Base-by-base conservation (phyloP, 1,140 invertebrate genomes). In the Xylocopa sonorina region DNA sequence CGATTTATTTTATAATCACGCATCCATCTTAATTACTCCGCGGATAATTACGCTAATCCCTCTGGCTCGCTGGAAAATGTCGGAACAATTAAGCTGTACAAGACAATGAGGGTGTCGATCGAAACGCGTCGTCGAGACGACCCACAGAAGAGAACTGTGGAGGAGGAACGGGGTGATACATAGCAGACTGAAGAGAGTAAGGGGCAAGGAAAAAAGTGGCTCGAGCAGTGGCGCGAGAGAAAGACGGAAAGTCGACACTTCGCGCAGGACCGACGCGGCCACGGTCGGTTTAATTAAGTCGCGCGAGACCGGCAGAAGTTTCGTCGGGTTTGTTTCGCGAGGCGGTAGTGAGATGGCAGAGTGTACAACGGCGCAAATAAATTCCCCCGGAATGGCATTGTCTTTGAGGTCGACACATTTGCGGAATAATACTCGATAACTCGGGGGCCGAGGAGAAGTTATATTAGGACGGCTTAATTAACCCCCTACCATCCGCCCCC, bases 331-430 rank as follows among this genome's bases (percentile, higher is more conserved):
- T 85, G 87, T 86, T 87, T 81, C 83, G n/a, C n/a, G 71, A 67
- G 84, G 76, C 46, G 75, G 58, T 43, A 62, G n/a, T n/a, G 85
- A 78, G 68, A 69, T 78, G 76, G 58, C 74, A 78, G n/a, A n/a
- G 72, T 88, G 79, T 84, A 80, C 81, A 85, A 80, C 86, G 82
- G 87, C 85, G 82, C 86, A 89, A 91, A 91, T 91, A 91, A 91
- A 90, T 91, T 91, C 87, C 83, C 80, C 82, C 79, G 80, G 85
- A 90, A 89, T 87, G 89, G 87, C 89, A 89, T 89, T 90, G 89
- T 90, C 89, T 89, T 90, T 88, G 88, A 89, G 88, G 88, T 90
- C 88, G 87, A 87, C 87, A 89, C 87, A 89, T 90, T 90, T 86
- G 84, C 69, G 78, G 85, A 87, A 89, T 90, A 89, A 90, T 89